phyloP scores from a whole-genome alignment of 1,140 invertebrate species.

The Eumaeus atala region DNA sequence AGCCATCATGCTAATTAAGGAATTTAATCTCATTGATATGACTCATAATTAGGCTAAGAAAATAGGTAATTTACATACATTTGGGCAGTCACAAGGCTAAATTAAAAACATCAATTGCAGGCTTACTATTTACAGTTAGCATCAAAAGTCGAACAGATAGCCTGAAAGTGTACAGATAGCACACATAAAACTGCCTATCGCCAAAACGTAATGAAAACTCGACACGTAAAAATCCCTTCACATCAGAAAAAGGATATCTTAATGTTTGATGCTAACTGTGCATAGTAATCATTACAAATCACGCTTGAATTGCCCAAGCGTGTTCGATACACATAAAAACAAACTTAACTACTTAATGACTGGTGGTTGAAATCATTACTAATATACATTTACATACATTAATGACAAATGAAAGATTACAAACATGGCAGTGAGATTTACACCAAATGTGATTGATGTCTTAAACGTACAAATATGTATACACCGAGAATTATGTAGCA shows the following conservation, averaged over 20 bases:
- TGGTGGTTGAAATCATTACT: conserved; percentile 10
- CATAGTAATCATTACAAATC: neutral
- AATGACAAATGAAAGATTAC: conserved; percentile 11
- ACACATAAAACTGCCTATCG: neutral
- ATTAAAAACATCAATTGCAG: conserved; percentile 17
- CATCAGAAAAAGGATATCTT: neutral
- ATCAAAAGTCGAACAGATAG: neutral
- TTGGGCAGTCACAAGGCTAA: conserved; percentile 31
- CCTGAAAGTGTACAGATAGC: neutral
- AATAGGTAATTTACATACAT: conserved; percentile 43
- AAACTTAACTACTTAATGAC: conserved; percentile 8
- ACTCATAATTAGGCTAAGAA: conserved; percentile 64
- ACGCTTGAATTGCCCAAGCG: conserved; percentile 21
- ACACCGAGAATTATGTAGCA: neutral
- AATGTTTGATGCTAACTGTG: neutral
- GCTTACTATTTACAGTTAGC: conserved; percentile 10
- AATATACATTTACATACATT: conserved; percentile 13
- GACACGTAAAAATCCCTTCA: no score
- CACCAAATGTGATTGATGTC: conserved; percentile 4
- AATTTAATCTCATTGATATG: conserved; percentile 72
- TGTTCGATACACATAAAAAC: conserved; percentile 17
- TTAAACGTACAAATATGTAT: conserved; percentile 1
- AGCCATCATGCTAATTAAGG: conserved; percentile 25
- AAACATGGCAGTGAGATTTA: conserved; percentile 22
- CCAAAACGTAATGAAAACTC: neutral